Conservation (phyloP, 2,888 invertebrate species). For the Calephelis perditalis region DNA sequence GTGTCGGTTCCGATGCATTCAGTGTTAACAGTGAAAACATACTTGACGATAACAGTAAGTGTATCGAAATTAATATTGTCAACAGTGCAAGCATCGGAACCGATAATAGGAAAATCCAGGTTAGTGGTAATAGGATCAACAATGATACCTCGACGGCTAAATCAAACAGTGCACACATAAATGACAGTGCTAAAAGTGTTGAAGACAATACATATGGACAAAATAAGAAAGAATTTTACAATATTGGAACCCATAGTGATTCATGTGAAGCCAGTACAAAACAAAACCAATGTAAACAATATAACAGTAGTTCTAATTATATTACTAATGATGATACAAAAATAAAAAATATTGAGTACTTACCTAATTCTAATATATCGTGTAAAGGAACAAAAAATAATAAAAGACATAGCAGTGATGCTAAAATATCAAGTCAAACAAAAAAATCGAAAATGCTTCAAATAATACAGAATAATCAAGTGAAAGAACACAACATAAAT, state of each 20-base stretch:
- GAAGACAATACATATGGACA: not conserved
- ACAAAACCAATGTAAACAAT: conserved; percentile 1
- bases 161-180: not conserved
- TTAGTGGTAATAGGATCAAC: not conserved
- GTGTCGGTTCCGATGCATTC: not conserved
- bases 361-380: no score
- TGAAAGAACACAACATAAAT: no score
- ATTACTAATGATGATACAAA: not conserved
- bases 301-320: not conserved
- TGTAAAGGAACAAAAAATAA: no score
- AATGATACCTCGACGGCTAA: not conserved
- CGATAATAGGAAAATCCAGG: not conserved
- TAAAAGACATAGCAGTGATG: no score
- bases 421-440: no score
- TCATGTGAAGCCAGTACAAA: conserved; percentile 5
- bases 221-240: not conserved
- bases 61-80: not conserved
- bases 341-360: no score
- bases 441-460: no score
- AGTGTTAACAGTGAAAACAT: not conserved
- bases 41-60: no score
- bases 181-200: not conserved
- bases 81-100: not conserved
- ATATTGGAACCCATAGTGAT: not conserved
- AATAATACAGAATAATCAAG: no score